A percentile compares a stretch with the other conserved stretches of the same genome.
These are phyloP conservation scores for Neosilurus hyrtlii DNA, from an alignment of 2,797 vertebrate genomes.

Conservation along the genomic window DNA sequence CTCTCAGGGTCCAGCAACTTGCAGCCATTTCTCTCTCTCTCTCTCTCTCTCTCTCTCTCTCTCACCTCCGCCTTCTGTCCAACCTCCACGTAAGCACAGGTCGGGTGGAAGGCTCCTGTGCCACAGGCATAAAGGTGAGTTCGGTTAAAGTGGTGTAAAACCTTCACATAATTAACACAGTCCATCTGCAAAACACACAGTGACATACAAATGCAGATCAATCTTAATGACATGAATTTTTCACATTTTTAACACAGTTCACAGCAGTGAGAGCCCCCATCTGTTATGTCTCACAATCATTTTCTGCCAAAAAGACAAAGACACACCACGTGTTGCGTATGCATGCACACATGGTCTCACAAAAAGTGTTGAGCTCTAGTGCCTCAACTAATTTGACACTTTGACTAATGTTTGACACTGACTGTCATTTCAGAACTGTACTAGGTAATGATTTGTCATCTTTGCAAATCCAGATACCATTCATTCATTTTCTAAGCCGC, in stretches of 20 bases:
- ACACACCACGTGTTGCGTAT: constrained; percentile 14
- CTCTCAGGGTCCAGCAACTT: neutral
- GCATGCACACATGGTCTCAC: constrained; percentile 8
- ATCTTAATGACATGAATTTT: constrained; percentile 56
- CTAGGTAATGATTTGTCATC: neutral
- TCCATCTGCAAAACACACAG: constrained; percentile 76
- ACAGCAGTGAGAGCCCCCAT: constrained; percentile 41
- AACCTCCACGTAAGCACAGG: constrained; percentile 87
- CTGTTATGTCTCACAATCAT: constrained; percentile 52
- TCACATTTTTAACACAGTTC: constrained; percentile 57
- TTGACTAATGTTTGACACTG: constrained; percentile 35
- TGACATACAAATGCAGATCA: constrained; percentile 32
- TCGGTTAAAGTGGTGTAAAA: constrained; percentile 88
- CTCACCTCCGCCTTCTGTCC: constrained; percentile 86
- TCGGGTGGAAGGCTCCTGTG: constrained; percentile 93
- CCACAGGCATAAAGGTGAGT: constrained; percentile 93
- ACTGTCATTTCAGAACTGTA: neutral
- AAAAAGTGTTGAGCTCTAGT: neutral
- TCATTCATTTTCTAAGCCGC: too few relatives aligned
- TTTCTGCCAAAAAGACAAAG: constrained; percentile 54
- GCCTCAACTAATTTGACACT: constrained; percentile 31
- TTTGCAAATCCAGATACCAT: neutral
- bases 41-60: neutral
- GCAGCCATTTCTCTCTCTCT: neutral
- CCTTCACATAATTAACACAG: constrained; percentile 96